Conservation (phyloP, 2,888 invertebrate genomes). For the Eilema griseolum region DNA sequence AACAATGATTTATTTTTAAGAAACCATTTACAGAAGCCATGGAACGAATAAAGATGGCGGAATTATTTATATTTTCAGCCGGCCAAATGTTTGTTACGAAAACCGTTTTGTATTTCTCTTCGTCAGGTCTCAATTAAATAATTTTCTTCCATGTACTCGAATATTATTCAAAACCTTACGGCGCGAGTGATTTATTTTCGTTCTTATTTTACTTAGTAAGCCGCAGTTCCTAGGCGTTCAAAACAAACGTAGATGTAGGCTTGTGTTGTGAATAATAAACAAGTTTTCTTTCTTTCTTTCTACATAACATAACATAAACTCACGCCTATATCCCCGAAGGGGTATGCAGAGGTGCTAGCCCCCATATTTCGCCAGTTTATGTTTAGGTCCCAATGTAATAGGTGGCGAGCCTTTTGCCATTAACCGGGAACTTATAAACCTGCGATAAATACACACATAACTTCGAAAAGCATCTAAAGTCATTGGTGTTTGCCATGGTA, state of each 20-base stretch:
- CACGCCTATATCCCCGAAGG: too few species aligned
- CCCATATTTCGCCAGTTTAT: too few species aligned
- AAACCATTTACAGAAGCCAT: constrained; percentile 18
- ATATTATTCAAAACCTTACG: neutral
- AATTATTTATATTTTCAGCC: constrained; percentile 20
- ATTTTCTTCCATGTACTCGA: neutral
- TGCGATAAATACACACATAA: too few species aligned
- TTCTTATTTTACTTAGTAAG: constrained; percentile 5
- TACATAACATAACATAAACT: too few species aligned
- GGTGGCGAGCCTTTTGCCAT: too few species aligned
- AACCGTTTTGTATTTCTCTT: constrained; percentile 3
- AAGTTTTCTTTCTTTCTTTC: too few species aligned
- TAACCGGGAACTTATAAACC: too few species aligned
- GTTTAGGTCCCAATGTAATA: too few species aligned
- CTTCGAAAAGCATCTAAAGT: too few species aligned
- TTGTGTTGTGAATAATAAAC: too few species aligned
- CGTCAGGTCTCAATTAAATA: constrained; percentile 2
- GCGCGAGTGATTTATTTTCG: neutral
- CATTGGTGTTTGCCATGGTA: too few species aligned
- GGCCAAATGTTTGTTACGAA: constrained; percentile 1
- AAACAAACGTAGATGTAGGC: neutral
- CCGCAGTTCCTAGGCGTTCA: neutral
- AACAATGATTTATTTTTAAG: constrained; percentile 26
- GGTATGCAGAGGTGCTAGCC: too few species aligned
- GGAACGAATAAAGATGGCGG: constrained; percentile 20